Evolutionary conservation across 1,140 invertebrate species (phyloP), one percentile per base, ranked within the genome.

Genomic region (Lepidostoma basale): DNA sequence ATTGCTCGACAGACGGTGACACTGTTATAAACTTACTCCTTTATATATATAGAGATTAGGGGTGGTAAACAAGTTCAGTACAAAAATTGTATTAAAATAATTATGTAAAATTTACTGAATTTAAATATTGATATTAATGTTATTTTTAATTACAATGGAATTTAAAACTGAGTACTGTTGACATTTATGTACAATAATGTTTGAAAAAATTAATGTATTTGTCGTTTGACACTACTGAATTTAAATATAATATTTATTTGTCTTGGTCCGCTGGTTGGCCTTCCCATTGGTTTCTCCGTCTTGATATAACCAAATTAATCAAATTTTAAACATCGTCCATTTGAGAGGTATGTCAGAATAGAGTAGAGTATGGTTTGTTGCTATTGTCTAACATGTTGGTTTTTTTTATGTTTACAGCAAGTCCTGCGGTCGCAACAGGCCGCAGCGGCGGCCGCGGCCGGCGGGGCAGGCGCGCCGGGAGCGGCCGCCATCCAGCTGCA

Each of bases 341-440:
- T n/a, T n/a, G n/a, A n/a, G 6, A 12, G 12, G 30, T 5, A 33
- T 33, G 5, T 33, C 5, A 33, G 12, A 6, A 33, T 6, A 12
- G 12, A 6, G 30, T 6, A 6, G 6, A 6, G 12, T 33, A 5
- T 12, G 30, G 30, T 33, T 33, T 6, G 12, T 33, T 5, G 12
- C 30, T 20, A 8, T 14, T 23, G 4, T 52, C 8, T 25, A 22
- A 23, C 18, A 22, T 23, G 47, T 23, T 52, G 10, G 8, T 52
- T 58, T 8, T 23, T 36, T 58, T 70, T 75, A 74, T 76, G 78
- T 74, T 89, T 89, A 2, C 85, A 94, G 90, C 91, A 94, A 91
- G 80, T 95, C 67, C 93, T 94, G 81, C 88, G 92, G 75, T 92
- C 91, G 76, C 92, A 94, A 76, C 90, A 91, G 76, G 77, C 84